A percentile compares a stretch with the other conserved stretches of the same genome.
Evolutionary conservation across 2,888 invertebrate species (phyloP).

Genomic region (Asteroscopus sphinx): DNA sequence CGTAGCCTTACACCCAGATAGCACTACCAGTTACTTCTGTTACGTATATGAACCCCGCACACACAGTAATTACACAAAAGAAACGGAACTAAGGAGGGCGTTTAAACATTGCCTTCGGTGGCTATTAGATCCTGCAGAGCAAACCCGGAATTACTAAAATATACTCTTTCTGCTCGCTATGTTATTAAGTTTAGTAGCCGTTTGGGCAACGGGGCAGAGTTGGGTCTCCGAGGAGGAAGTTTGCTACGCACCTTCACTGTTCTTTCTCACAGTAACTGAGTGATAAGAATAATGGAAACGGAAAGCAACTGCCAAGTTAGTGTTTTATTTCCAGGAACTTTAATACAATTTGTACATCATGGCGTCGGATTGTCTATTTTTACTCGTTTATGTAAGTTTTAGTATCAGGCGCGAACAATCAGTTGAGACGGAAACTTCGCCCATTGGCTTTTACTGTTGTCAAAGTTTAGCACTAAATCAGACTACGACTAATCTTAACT

Average conservation of each 20-base stretch:
- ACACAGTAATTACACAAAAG: constrained; percentile 85
- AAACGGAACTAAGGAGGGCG: constrained; percentile 76
- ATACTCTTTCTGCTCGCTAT: constrained; percentile 61
- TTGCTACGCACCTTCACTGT: constrained; percentile 41
- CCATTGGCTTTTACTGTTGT: constrained; percentile 76
- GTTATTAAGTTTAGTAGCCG: constrained; percentile 68
- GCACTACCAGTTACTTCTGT: constrained; percentile 79
- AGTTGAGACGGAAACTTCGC: constrained; percentile 72
- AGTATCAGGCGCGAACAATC: constrained; percentile 74
- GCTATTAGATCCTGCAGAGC: constrained; percentile 68
- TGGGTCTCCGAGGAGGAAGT: constrained; percentile 52
- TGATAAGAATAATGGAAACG: constrained; percentile 41
- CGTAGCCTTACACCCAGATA: constrained; percentile 82
- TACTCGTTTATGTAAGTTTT: constrained; percentile 59
- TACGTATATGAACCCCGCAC: constrained; percentile 79
- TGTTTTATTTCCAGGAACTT: constrained; percentile 49
- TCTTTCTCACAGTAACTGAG: constrained; percentile 30
- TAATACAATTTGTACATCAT: constrained; percentile 32
- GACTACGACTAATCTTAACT: constrained; percentile 62
- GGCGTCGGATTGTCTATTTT: constrained; percentile 49
- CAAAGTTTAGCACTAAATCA: constrained; percentile 77
- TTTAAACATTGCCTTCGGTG: constrained; percentile 73
- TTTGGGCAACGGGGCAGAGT: constrained; percentile 55
- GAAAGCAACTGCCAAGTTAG: constrained; percentile 34
- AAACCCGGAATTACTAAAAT: constrained; percentile 70